Evolutionary conservation across 1,140 invertebrate species (phyloP).

Genomic region (Tetranychus urticae): DNA sequence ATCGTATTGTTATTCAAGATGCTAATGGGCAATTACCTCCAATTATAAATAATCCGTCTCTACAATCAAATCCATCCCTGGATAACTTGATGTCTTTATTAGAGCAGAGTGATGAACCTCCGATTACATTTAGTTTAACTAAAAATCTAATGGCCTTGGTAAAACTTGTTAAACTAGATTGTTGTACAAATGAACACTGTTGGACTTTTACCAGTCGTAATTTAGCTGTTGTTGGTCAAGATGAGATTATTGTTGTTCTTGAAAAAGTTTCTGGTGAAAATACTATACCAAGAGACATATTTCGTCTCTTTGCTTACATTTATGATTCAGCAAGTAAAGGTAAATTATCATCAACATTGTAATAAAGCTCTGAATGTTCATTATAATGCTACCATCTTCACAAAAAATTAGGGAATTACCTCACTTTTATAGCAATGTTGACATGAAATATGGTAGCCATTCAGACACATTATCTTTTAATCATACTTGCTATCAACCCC

Average conservation of each 20-base stretch:
- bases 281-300: slow-evolving; percentile 45
- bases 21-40: slow-evolving; percentile 11
- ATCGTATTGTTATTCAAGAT: slow-evolving; percentile 9
- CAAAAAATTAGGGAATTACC: no score
- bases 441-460: no score
- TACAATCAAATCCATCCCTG: neutral
- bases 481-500: neutral
- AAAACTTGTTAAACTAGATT: slow-evolving; percentile 42
- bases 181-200: slow-evolving; percentile 24
- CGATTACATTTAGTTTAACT: slow-evolving; percentile 47
- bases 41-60: slow-evolving; percentile 5
- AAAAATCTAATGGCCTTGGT: slow-evolving; percentile 49
- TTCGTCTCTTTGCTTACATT: slow-evolving; percentile 44
- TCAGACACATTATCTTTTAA: no score
- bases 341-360: slow-evolving; percentile 14
- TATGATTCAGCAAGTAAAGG: slow-evolving; percentile 54
- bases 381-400: no score
- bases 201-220: slow-evolving; percentile 59
- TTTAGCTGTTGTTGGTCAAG: slow-evolving; percentile 53
- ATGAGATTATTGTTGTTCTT: slow-evolving; percentile 55
- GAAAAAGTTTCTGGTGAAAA: slow-evolving; percentile 43
- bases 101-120: neutral
- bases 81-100: neutral
- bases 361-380: no score
- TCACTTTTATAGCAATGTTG: no score